Conservation (phyloP, 2,888 invertebrate species). For the Plagiodera versicolora region DNA sequence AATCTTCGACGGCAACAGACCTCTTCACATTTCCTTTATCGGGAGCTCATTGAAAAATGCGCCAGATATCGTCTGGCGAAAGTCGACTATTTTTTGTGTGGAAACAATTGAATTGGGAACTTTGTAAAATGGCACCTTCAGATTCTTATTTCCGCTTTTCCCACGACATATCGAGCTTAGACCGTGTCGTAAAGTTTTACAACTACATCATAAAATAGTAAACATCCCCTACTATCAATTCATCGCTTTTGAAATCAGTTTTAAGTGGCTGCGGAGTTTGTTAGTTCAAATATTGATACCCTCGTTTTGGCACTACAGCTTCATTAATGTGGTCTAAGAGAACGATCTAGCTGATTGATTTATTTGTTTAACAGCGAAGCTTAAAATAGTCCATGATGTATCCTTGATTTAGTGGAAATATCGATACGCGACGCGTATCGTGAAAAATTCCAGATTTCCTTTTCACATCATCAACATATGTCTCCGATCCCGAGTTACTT, state of each 20-base stretch:
- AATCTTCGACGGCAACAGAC: slow-evolving; percentile 23
- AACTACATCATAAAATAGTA: slow-evolving; percentile 15
- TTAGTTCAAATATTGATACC: neutral
- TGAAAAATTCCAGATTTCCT: neutral
- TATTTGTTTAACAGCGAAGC: neutral
- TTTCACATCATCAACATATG: neutral
- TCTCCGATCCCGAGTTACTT: slow-evolving; percentile 14
- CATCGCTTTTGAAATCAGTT: neutral
- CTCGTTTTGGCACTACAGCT: too few relatives aligned
- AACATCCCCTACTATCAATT: neutral
- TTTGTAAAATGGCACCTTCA: neutral
- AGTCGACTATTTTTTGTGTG: too few relatives aligned
- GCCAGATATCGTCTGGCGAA: too few relatives aligned
- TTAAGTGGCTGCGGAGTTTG: neutral
- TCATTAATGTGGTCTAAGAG: too few relatives aligned
- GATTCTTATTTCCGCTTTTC: neutral
- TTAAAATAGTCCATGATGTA: neutral
- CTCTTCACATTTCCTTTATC: neutral
- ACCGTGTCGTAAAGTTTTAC: slow-evolving; percentile 10
- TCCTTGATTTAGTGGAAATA: neutral
- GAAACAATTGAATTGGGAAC: neutral
- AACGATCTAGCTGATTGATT: neutral
- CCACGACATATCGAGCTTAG: neutral
- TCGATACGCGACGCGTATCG: neutral
- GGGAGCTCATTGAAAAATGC: too few relatives aligned